Evolutionary conservation across 2,113 vertebrate genomes (phyloP).

Genomic region (Carassius carassius): DNA sequence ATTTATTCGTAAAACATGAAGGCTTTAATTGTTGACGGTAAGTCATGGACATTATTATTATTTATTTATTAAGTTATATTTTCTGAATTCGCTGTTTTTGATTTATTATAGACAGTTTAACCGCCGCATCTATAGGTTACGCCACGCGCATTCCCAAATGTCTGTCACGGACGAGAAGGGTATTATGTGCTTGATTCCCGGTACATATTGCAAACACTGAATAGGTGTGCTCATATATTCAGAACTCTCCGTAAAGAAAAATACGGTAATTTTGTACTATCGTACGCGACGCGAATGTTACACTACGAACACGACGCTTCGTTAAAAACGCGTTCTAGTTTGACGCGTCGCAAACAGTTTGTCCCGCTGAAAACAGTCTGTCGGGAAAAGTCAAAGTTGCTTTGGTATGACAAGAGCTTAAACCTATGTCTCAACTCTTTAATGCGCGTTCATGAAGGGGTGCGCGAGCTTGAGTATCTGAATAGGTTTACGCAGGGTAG

Average conservation of each 20-base stretch:
- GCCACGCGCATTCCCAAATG: conserved; percentile 2
- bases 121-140: conserved; percentile 8
- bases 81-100: not conserved
- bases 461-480: not conserved
- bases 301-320: not conserved
- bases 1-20: conserved; percentile 73
- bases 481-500: not conserved
- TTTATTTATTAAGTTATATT: conserved; percentile 13
- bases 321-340: not conserved
- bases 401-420: not conserved
- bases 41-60: conserved; percentile 55
- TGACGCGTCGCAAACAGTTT: not conserved
- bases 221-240: not conserved
- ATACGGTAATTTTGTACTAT: not conserved
- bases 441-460: not conserved
- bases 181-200: not conserved
- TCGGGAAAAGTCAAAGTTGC: not conserved
- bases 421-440: not conserved
- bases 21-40: conserved; percentile 72
- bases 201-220: not conserved
- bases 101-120: not conserved
- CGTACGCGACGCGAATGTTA: no score
- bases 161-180: not conserved
- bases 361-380: not conserved
- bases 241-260: not conserved